Evolutionary conservation across 2,888 invertebrate genomes (phyloP).

Genomic region (Brachynemurus nebulosus): DNA sequence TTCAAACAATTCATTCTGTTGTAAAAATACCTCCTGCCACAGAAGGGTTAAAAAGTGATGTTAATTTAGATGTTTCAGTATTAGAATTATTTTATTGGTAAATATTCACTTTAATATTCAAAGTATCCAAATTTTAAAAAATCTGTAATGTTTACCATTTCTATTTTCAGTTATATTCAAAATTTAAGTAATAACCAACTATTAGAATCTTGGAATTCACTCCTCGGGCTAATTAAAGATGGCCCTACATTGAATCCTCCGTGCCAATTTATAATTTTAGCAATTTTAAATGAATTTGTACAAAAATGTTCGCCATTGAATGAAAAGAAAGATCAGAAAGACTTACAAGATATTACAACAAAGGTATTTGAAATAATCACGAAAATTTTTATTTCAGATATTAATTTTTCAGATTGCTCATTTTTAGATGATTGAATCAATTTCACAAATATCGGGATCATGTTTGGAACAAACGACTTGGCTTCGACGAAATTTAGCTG

Average conservation of each 20-base stretch:
- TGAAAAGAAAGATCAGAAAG: conserved; percentile 68
- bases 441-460: conserved; percentile 76
- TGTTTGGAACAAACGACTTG: conserved; percentile 82
- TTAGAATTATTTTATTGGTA: conserved; percentile 66
- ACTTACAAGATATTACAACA: conserved; percentile 60
- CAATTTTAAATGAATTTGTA: conserved; percentile 70
- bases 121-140: background rate
- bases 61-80: conserved; percentile 62
- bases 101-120: no score
- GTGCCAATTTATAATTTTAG: conserved; percentile 64
- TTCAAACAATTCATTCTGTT: conserved; percentile 68
- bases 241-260: conserved; percentile 56
- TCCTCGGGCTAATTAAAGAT: conserved; percentile 62
- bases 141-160: background rate
- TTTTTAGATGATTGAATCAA: conserved; percentile 56
- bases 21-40: conserved; percentile 60
- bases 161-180: conserved; percentile 40
- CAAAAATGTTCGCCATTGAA: conserved; percentile 60
- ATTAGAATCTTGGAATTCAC: conserved; percentile 62
- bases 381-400: conserved; percentile 10
- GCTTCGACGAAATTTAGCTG: conserved; percentile 68
- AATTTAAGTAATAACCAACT: conserved; percentile 54
- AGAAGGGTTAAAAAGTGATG: conserved; percentile 42
- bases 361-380: no score
- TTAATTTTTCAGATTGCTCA: background rate